These are phyloP conservation scores for Dryoscopus gambensis DNA, from an alignment of 2,113 vertebrate genomes.

Conservation along the genomic window DNA sequence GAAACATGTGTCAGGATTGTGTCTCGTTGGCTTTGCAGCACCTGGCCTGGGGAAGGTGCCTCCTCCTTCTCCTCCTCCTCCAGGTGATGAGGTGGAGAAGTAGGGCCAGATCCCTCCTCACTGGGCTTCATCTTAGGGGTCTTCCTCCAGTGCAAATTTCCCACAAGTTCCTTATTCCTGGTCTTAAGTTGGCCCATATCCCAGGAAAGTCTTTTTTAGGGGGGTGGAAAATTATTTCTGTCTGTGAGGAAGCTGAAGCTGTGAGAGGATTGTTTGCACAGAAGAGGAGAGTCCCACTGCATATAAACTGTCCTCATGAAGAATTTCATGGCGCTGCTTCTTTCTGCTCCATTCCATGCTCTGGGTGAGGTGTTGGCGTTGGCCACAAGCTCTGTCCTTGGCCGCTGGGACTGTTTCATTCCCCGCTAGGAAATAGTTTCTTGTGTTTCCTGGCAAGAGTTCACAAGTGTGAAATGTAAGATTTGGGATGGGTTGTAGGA, in stretches of 20 bases:
- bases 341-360: neutral
- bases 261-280: neutral
- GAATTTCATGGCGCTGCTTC: neutral
- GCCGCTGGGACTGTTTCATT: neutral
- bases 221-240: neutral
- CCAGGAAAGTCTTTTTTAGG: neutral
- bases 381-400: neutral
- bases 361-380: neutral
- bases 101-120: fast-evolving
- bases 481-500: neutral
- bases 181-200: neutral
- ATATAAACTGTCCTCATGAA: neutral
- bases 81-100: neutral
- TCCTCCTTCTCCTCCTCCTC: neutral
- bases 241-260: neutral
- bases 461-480: neutral
- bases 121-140: neutral
- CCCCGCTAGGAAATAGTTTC: neutral
- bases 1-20: fast-evolving
- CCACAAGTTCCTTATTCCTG: neutral
- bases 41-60: fast-evolving
- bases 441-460: neutral
- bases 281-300: neutral
- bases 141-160: neutral
- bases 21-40: fast-evolving